Percentiles rank a stretch among this genome's conserved stretches.
phyloP scores from a whole-genome alignment of 2,113 vertebrate species.

The Nicator chloris region DNA sequence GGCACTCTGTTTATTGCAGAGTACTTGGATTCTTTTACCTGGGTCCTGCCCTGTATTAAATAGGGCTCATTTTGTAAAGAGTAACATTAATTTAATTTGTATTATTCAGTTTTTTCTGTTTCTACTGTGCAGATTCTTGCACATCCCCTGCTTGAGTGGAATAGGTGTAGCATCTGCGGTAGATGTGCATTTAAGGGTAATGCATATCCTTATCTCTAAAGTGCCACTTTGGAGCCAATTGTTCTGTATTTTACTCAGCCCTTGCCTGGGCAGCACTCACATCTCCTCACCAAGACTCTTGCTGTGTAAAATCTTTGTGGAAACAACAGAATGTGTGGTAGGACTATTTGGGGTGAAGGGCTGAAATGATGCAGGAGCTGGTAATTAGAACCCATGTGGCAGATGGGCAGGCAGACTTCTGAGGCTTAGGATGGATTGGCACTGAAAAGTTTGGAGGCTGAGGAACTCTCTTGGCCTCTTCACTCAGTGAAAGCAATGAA shows the following conservation, averaged over 20 bases:
- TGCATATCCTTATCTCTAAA: neutral
- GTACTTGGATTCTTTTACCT: conserved; percentile 67
- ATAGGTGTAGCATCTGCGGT: neutral
- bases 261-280: neutral
- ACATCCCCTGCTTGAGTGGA: neutral
- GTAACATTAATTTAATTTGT: conserved; percentile 52
- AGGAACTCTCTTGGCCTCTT: neutral
- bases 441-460: neutral
- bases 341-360: neutral
- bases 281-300: neutral
- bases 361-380: neutral
- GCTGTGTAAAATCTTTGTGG: neutral
- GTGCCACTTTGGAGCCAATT: neutral
- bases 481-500: neutral
- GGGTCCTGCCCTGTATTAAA: conserved; percentile 69
- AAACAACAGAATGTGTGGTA: neutral
- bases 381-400: neutral
- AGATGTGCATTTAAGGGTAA: neutral
- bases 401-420: neutral
- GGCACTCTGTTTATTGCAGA: conserved; percentile 75
- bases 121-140: neutral
- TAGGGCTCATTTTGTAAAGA: conserved; percentile 71
- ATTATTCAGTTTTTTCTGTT: neutral
- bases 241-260: neutral
- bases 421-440: neutral